Base-by-base conservation (phyloP, 2,888 invertebrate genomes). In the Agelastica alni region DNA sequence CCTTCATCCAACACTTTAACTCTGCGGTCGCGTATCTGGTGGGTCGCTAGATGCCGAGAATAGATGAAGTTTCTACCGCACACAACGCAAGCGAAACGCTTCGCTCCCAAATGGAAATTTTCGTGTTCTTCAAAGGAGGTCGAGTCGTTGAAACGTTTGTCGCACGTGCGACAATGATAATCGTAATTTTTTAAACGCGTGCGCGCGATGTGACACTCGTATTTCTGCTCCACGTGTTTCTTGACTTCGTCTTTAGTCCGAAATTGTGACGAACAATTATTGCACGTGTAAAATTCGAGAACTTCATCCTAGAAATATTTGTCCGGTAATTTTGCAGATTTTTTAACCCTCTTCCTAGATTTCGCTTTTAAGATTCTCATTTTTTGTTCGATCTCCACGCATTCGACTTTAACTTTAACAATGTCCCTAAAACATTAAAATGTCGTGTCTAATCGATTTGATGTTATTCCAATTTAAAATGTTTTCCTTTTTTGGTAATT, bases 151-250 rank as follows among this genome's bases (percentile, higher is more conserved):
- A 75, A 81, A 2, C 76, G 77, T 62, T 80, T 80, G 0, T 80
- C 81, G 53, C 81, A 81, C 1, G 71, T 71, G 20, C 75, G 69
- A 51, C 81, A 81, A 4, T 80, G 74, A 53, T 70, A 77, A 41
- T 75, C 75, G 56, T 75, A 77, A 44, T 78, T 61, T 47, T 64
- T 61, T 9, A 63, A 60, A 36, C 67, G 68, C 54, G 66, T 42
- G 2, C 65, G 51, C 13, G 64, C 60, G 30, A 68, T 68, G 49
- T 68, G 68, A 43, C 75, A 75, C 0, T 79, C 80, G 48, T 64
- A 65, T 41, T 62, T 66, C 43, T 66, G 64, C 30, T 66, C 61
- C 2, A 66, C 51, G 43, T 71, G 71, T 14, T 65, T 64, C 26
- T 63, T 63, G 22, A 68, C 67, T 49, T 71, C 69, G 4, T 65